Evolutionary conservation across 2,113 vertebrate species (phyloP).

Genomic region (Gadus chalcogrammus): DNA sequence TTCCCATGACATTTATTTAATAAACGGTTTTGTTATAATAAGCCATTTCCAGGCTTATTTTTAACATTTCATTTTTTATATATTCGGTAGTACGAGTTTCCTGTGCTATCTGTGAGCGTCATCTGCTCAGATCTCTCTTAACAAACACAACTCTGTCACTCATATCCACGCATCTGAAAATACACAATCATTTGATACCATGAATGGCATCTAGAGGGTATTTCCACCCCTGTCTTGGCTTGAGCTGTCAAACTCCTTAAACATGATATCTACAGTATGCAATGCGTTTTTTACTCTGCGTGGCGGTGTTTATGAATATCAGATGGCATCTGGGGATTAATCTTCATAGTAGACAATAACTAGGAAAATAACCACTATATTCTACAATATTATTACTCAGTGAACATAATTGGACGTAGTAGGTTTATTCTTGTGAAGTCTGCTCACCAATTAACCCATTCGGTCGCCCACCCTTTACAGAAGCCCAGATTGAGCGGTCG

Average conservation of each 20-base stretch:
- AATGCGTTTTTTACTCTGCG: slow-evolving; percentile 2
- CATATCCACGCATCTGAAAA: slow-evolving; percentile 32
- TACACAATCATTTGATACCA: slow-evolving; percentile 35
- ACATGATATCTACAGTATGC: not conserved
- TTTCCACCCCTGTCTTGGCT: slow-evolving; percentile 1
- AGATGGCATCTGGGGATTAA: not conserved
- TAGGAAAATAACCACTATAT: too few relatives aligned
- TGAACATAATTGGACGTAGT: too few relatives aligned
- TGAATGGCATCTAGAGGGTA: slow-evolving; percentile 44
- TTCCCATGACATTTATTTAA: slow-evolving; percentile 10
- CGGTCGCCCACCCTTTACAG: not conserved
- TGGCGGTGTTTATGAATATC: not conserved
- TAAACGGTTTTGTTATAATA: slow-evolving; percentile 12
- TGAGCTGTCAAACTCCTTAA: slow-evolving; percentile 7
- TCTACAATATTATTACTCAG: too few relatives aligned
- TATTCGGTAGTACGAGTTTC: too few relatives aligned
- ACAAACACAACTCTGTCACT: slow-evolving; percentile 1
- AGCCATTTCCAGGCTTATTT: too few relatives aligned
- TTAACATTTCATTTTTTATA: too few relatives aligned
- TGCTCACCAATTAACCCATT: too few relatives aligned
- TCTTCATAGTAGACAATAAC: not conserved
- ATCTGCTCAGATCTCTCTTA: slow-evolving; percentile 4
- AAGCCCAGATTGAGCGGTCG: slow-evolving; percentile 50
- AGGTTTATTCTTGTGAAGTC: too few relatives aligned
- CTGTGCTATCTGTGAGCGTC: not conserved